Base-by-base conservation (phyloP, 2,797 vertebrate genomes). In the Linurgus olivaceus region DNA sequence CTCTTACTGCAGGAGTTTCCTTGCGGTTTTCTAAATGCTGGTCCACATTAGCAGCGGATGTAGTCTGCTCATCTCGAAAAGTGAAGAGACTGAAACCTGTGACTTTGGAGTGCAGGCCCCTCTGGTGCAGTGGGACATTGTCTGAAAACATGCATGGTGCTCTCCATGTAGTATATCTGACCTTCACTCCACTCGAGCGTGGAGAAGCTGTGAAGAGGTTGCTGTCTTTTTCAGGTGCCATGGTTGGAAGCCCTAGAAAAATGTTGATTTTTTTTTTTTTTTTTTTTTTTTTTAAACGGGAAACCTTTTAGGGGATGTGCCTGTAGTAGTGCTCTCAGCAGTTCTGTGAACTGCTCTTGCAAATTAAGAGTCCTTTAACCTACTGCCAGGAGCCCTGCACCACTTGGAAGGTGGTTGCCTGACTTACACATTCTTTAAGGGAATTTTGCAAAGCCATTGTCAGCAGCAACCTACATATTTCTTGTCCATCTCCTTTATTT, bases 381-480 rank as follows among this genome's bases (percentile, higher is more conserved):
- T 63, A 5, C 62, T 31, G 24, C 52, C 61, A 35, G 42, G 28
- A 76, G 19, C 31, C n/a, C 24, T 6, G 3, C 0, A 3, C 17
- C 15, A 0, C 59, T 80, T n/a, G 19, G 9, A 77, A 61, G 52
- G 20, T 37, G 14, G 29, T 5, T 45, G 33, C 26, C 31, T 29
- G 52, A 26, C 14, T 59, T 55, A 11, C 0, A 1, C 0, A 0
- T 66, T 76, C 25, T 70, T 51, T 10, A 38, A 74, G 15, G 13
- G 26, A 77, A 45, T 44, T 71, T 52, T 70, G 33, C 38, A 62
- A 74, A 86, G 20, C 52, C 1, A 2, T 37, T 2, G 5, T 35
- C 35, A 65, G n/a, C 42, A 81, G 65, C 45, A 50, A 8, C 31
- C 35, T 91, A 7, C 8, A 8, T 5, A 44, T 17, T 62, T 75